Conservation (phyloP, 2,888 invertebrate genomes). For the Chironomus riparius region DNA sequence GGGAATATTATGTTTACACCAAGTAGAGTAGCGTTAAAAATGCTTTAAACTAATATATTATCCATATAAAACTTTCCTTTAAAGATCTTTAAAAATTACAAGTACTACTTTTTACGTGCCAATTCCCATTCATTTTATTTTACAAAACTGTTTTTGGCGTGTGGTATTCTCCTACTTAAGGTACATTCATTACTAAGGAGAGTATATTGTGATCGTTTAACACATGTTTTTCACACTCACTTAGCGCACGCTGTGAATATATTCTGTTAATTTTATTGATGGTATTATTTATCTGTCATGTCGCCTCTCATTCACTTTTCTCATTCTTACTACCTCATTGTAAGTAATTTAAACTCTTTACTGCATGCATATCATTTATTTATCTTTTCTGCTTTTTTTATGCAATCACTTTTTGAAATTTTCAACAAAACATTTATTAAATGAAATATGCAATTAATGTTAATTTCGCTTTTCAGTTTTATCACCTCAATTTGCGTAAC, state of each 20-base stretch:
- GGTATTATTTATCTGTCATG: neutral
- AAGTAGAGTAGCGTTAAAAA: too few species aligned
- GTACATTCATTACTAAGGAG: conserved; percentile 10
- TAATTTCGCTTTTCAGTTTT: too few species aligned
- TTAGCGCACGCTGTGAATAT: neutral
- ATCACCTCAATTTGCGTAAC: too few species aligned
- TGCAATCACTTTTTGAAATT: too few species aligned
- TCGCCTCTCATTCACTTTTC: neutral
- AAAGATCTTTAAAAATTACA: neutral
- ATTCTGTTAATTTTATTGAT: neutral
- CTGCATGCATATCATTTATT: too few species aligned
- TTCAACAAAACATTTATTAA: too few species aligned
- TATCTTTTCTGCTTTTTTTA: too few species aligned
- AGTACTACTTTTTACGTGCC: neutral
- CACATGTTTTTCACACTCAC: conserved; percentile 17
- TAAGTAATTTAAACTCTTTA: too few species aligned
- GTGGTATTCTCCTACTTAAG: neutral
- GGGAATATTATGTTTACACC: too few species aligned
- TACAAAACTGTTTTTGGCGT: neutral
- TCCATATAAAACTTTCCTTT: too few species aligned
- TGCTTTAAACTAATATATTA: too few species aligned
- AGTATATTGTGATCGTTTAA: conserved; percentile 16
- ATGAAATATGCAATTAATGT: too few species aligned
- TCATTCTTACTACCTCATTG: neutral
- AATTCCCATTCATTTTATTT: neutral